Evolutionary conservation across 2,797 vertebrate genomes (phyloP).

Genomic region (Sparidentex hasta): DNA sequence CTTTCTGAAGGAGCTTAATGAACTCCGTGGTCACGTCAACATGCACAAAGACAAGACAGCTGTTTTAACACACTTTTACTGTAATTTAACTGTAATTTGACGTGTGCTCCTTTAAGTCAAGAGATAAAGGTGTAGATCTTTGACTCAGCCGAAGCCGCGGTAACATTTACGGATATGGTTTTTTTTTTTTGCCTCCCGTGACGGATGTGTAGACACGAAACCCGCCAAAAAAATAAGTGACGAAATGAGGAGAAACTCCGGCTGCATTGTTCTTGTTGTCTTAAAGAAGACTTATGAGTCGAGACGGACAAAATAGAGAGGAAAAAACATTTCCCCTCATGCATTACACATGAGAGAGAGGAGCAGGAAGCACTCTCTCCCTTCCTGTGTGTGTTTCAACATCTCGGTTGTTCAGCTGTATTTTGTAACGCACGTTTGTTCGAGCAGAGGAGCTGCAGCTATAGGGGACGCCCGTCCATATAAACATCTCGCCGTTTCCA

Average conservation of each 20-base stretch:
- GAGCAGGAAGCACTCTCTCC: slow-evolving; percentile 10
- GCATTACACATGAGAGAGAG: slow-evolving; percentile 59
- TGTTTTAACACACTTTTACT: neutral
- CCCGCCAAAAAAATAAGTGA: slow-evolving; percentile 60
- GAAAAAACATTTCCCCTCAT: slow-evolving; percentile 36
- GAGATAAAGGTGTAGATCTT: slow-evolving; percentile 37
- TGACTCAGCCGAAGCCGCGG: slow-evolving; percentile 11
- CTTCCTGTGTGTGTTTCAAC: slow-evolving; percentile 2
- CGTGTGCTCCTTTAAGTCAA: slow-evolving; percentile 15
- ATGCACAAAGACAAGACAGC: neutral
- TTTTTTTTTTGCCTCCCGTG: slow-evolving; percentile 48
- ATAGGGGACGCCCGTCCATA: slow-evolving; percentile 13
- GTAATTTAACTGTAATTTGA: slow-evolving; percentile 2
- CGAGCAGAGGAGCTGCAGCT: slow-evolving; percentile 30
- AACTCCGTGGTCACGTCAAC: neutral
- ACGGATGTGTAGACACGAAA: slow-evolving; percentile 44
- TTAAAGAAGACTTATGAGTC: slow-evolving; percentile 41
- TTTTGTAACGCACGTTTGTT: slow-evolving; percentile 46
- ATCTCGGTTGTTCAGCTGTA: slow-evolving; percentile 42
- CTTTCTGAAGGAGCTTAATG: neutral
- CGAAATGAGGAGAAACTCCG: slow-evolving; percentile 74
- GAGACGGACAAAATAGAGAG: slow-evolving; percentile 25
- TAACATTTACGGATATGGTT: slow-evolving; percentile 23
- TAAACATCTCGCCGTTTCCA: slow-evolving; percentile 54
- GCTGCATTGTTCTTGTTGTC: slow-evolving; percentile 59